Percentiles rank a stretch among this genome's conserved stretches.
Conservation (phyloP, 2,888 invertebrate species). For the Perithous albicinctus region DNA sequence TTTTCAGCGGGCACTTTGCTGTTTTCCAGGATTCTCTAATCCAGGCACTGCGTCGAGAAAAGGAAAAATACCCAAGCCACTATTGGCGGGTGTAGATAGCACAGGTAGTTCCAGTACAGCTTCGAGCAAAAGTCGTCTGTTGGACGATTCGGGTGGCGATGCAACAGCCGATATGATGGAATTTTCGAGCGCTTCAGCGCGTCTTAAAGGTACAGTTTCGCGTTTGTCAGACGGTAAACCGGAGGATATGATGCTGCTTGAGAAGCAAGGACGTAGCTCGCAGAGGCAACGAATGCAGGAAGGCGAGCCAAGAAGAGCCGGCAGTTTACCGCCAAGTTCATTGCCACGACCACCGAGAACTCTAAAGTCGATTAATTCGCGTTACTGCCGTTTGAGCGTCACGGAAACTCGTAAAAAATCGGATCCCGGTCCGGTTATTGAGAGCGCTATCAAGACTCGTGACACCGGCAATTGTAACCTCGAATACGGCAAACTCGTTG, state of each 20-base stretch:
- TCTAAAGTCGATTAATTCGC: conserved; percentile 80
- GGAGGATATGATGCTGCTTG: conserved; percentile 90
- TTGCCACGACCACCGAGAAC: conserved; percentile 90
- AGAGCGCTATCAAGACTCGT: conserved; percentile 75
- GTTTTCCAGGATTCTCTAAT: conserved; percentile 94
- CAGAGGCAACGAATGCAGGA: conserved; percentile 90
- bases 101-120: conserved; percentile 83
- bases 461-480: conserved; percentile 84
- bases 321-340: conserved; percentile 90
- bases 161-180: conserved; percentile 84
- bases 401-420: conserved; percentile 82
- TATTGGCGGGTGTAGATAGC: conserved; percentile 89
- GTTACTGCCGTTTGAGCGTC: conserved; percentile 82
- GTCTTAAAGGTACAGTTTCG: conserved; percentile 78
- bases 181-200: conserved; percentile 78
- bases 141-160: conserved; percentile 83
- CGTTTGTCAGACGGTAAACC: conserved; percentile 85
- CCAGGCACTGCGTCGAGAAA: conserved; percentile 91
- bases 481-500: conserved; percentile 81
- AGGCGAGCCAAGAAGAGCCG: conserved; percentile 78
- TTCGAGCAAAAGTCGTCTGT: conserved; percentile 82
- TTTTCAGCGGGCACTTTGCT: conserved; percentile 93
- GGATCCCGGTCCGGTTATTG: conserved; percentile 80
- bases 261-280: conserved; percentile 91
- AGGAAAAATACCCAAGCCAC: conserved; percentile 91